Percentiles rank a stretch among this genome's conserved stretches.
Evolutionary conservation across 2,888 invertebrate species (phyloP).

Genomic region (Drosophila maculinotata): DNA sequence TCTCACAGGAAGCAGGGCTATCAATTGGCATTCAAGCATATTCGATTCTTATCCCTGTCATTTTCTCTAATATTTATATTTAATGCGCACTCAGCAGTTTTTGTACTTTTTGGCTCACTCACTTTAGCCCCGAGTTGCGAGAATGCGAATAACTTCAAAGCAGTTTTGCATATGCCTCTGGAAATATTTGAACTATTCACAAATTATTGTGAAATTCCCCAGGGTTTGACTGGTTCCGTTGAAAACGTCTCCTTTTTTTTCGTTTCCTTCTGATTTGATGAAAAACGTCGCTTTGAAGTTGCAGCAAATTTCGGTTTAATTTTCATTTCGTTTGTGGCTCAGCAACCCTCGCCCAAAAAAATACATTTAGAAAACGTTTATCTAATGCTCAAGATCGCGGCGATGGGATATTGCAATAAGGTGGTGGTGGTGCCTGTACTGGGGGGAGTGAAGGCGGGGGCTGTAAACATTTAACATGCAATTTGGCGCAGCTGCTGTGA

Average conservation of each 20-base stretch:
- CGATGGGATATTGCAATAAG: constrained; percentile 20
- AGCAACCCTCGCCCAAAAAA: constrained; percentile 51
- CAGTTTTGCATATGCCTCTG: constrained; percentile 26
- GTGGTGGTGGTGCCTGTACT: neutral
- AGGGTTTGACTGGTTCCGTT: constrained; percentile 35
- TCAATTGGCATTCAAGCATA: no score
- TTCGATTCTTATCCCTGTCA: neutral
- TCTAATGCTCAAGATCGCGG: constrained; percentile 65
- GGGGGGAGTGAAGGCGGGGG: neutral
- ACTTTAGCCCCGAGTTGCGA: no score
- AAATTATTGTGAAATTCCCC: constrained; percentile 43
- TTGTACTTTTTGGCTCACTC: neutral
- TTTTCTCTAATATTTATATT: neutral
- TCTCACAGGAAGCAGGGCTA: no score
- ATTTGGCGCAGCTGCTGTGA: constrained; percentile 77
- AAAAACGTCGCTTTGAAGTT: constrained; percentile 65
- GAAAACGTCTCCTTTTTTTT: constrained; percentile 25
- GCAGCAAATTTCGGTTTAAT: constrained; percentile 56
- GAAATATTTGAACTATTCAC: constrained; percentile 40
- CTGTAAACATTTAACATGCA: constrained; percentile 72
- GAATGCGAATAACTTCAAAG: constrained; percentile 26
- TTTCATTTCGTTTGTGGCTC: constrained; percentile 57
- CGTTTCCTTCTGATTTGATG: constrained; percentile 26
- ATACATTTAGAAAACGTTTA: constrained; percentile 62
- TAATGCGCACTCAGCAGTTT: neutral